Evolutionary conservation across 2,113 vertebrate species (phyloP).

Genomic region (Actinemys pallida): DNA sequence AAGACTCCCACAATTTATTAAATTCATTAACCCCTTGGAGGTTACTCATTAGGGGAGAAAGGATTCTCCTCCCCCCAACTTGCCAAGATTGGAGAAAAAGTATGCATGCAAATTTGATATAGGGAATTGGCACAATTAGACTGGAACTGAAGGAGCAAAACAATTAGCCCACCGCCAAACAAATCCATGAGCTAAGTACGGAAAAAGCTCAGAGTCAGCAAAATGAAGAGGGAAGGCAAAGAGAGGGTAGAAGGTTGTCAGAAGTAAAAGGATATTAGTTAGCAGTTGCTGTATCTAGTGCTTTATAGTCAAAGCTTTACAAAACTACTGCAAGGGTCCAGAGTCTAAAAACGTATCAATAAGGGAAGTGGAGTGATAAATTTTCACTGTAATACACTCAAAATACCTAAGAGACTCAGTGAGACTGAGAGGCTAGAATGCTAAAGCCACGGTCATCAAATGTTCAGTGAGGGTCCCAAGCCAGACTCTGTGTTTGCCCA

Average conservation of each 20-base stretch:
- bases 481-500: neutral
- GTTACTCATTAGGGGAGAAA: slow-evolving; percentile 62
- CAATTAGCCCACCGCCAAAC: slow-evolving; percentile 22
- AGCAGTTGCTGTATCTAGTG: neutral
- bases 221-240: neutral
- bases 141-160: neutral
- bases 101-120: slow-evolving; percentile 21
- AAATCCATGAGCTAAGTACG: slow-evolving; percentile 35
- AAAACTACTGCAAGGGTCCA: neutral
- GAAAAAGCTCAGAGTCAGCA: neutral
- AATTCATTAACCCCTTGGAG: slow-evolving; percentile 42
- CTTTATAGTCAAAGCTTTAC: neutral
- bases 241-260: neutral
- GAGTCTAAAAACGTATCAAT: neutral
- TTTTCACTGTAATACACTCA: neutral
- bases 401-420: neutral
- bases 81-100: slow-evolving; percentile 41
- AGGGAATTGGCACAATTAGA: neutral
- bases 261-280: neutral
- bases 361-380: neutral
- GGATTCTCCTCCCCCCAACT: slow-evolving; percentile 38
- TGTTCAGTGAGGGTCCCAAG: neutral
- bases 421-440: neutral
- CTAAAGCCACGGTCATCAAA: neutral
- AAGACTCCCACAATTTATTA: slow-evolving; percentile 59